Evolutionary conservation across 1,140 invertebrate genomes (phyloP).

Genomic region (Hesperophylax magnus): DNA sequence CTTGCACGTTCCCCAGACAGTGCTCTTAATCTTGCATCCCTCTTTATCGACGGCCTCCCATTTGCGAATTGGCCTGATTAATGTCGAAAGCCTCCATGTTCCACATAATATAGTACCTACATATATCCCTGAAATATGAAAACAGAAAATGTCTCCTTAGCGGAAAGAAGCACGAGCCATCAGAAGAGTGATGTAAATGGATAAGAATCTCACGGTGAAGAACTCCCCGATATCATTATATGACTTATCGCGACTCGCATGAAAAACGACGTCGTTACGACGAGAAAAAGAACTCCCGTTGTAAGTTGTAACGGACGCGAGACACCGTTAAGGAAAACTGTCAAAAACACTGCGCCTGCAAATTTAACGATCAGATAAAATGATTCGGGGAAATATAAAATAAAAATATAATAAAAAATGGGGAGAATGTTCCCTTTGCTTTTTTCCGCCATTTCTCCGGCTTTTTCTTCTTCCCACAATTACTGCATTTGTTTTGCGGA

Average conservation of each 20-base stretch:
- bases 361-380: slow-evolving; percentile 57
- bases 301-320: neutral
- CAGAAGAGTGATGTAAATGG: slow-evolving; percentile 37
- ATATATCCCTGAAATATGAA: slow-evolving; percentile 20
- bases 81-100: neutral
- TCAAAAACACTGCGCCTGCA: slow-evolving; percentile 56
- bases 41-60: slow-evolving; percentile 38
- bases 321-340: slow-evolving; percentile 43
- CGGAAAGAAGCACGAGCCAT: neutral
- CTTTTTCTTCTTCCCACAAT: slow-evolving; percentile 31
- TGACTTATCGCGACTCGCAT: slow-evolving; percentile 51
- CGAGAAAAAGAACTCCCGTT: slow-evolving; percentile 38
- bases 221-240: slow-evolving; percentile 37
- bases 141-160: slow-evolving; percentile 21
- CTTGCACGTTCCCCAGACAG: slow-evolving; percentile 18
- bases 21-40: slow-evolving; percentile 38
- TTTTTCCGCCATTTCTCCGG: neutral
- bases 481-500: slow-evolving; percentile 53
- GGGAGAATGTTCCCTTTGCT: neutral
- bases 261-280: slow-evolving; percentile 51
- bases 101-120: no score
- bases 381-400: slow-evolving; percentile 43
- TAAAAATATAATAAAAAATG: neutral
- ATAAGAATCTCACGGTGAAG: slow-evolving; percentile 48
- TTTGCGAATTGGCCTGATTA: slow-evolving; percentile 30